Conservation (phyloP, 2,888 invertebrate species). For the Pandemis corylana region DNA sequence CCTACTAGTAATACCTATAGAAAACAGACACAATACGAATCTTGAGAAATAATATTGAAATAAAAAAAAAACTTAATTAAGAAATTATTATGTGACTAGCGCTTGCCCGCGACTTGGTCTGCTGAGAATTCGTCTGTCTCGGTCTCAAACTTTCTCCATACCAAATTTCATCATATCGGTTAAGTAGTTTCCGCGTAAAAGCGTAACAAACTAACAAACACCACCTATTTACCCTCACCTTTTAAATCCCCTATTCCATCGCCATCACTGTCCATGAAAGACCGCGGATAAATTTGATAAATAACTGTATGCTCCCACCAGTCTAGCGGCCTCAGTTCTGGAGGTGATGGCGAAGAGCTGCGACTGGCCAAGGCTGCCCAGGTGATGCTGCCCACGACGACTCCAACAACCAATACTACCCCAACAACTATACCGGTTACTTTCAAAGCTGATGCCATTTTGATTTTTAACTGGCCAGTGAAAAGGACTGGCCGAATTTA, state of each 20-base stretch:
- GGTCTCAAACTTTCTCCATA: no score
- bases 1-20: slow-evolving; percentile 78
- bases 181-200: no score
- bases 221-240: slow-evolving; percentile 70
- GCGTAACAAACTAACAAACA: no score
- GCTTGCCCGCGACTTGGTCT: no score
- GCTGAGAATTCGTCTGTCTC: no score
- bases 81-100: no score
- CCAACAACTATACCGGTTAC: slow-evolving; percentile 48
- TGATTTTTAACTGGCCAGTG: not conserved
- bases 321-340: slow-evolving; percentile 66
- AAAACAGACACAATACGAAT: not conserved
- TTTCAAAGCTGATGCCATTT: slow-evolving; percentile 50
- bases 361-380: slow-evolving; percentile 57
- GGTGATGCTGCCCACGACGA: slow-evolving; percentile 53
- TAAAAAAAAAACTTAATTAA: no score
- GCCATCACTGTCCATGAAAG: slow-evolving; percentile 91
- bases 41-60: not conserved
- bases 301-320: slow-evolving; percentile 93
- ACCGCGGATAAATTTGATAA: slow-evolving; percentile 93
- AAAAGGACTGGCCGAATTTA: not conserved
- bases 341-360: slow-evolving; percentile 48
- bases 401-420: slow-evolving; percentile 52
- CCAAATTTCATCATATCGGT: no score
- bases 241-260: slow-evolving; percentile 93